These are phyloP conservation scores for Chrysomela aeneicollis DNA, from an alignment of 2,888 invertebrate genomes.

Conservation along the genomic window DNA sequence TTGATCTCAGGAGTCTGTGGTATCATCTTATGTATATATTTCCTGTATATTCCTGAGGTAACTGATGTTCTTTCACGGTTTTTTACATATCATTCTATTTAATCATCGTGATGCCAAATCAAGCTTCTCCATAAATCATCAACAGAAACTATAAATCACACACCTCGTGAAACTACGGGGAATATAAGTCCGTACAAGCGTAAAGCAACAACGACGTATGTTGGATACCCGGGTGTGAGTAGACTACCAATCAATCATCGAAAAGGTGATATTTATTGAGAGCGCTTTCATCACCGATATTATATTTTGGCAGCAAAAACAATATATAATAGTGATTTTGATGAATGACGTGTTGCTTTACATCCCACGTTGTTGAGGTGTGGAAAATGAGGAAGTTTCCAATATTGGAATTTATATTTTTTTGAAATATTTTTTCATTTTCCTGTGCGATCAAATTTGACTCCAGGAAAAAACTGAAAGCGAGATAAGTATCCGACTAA, in stretches of 20 bases:
- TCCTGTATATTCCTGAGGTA: no score
- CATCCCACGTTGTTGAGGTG: background rate
- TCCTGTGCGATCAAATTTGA: no score
- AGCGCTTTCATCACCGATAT: constrained; percentile 32
- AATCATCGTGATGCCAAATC: background rate
- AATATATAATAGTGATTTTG: background rate
- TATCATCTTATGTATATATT: no score
- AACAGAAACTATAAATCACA: constrained; percentile 16
- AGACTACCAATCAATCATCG: constrained; percentile 35
- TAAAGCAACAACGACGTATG: constrained; percentile 28
- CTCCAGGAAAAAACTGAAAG: no score
- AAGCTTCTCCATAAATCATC: constrained; percentile 19
- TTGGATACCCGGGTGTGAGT: constrained; percentile 29
- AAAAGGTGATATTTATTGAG: constrained; percentile 38
- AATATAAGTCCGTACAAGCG: constrained; percentile 10
- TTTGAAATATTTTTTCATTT: no score
- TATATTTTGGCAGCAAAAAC: background rate
- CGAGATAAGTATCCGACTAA: no score
- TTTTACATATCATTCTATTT: no score
- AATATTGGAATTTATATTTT: no score
- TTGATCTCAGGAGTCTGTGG: no score
- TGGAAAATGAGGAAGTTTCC: no score
- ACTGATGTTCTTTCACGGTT: no score
- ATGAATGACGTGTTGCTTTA: background rate
- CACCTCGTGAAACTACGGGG: constrained; percentile 1